A percentile compares a stretch with the other conserved stretches of the same genome.
Conservation (phyloP, 2,888 invertebrate genomes). For the Spisula subtruncata region DNA sequence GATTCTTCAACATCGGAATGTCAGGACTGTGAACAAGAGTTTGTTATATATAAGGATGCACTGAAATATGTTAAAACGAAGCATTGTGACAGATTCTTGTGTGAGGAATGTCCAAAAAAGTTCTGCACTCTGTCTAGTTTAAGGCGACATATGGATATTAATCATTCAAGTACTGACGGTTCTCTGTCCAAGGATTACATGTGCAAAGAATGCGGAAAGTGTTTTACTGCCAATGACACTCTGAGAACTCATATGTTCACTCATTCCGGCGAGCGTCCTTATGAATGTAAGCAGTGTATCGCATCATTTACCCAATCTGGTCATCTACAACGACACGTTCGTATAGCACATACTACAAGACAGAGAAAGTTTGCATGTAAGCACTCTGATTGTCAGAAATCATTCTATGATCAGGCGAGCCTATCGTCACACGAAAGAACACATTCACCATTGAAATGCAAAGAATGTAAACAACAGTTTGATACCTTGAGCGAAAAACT, state of each 20-base stretch:
- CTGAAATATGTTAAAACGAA: neutral
- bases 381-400: conserved; percentile 16
- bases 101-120: conserved; percentile 20
- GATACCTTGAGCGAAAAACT: neutral
- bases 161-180: conserved; percentile 6
- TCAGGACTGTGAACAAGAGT: neutral
- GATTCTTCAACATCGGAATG: neutral
- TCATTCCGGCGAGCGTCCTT: conserved; percentile 50
- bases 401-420: conserved; percentile 9
- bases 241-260: conserved; percentile 41
- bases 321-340: conserved; percentile 24
- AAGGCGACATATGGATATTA: conserved; percentile 38
- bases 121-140: conserved; percentile 32
- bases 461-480: neutral
- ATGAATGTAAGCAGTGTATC: conserved; percentile 47
- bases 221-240: conserved; percentile 42
- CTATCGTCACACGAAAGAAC: neutral
- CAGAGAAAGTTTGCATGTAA: neutral
- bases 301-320: conserved; percentile 46
- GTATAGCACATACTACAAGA: neutral
- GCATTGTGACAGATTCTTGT: neutral
- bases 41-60: neutral
- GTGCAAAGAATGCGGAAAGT: conserved; percentile 43
- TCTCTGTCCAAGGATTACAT: conserved; percentile 31
- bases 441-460: neutral